Conservation (phyloP, 2,888 invertebrate genomes). For the Lamellibrachia satsuma region DNA sequence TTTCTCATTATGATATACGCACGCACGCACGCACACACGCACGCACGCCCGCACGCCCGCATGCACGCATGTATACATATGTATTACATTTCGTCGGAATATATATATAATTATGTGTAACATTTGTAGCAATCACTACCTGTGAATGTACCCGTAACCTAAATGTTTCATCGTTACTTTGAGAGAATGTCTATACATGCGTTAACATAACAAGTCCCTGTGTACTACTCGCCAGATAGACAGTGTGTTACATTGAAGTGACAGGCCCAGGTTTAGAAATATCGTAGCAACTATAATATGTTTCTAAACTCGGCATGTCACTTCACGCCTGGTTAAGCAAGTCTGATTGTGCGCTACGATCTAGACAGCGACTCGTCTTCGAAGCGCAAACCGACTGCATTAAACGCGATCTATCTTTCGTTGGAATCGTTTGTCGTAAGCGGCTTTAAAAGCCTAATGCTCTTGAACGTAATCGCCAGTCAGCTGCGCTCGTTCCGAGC, state of each 20-base stretch:
- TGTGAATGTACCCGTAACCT: not conserved
- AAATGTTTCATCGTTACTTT: not conserved
- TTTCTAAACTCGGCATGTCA: not conserved
- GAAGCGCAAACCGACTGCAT: not conserved
- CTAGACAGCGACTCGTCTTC: not conserved
- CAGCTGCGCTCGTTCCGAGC: not conserved
- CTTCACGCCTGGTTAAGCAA: not conserved
- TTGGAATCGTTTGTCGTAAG: not conserved
- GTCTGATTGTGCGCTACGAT: not conserved
- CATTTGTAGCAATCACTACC: not conserved
- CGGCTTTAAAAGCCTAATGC: conserved; percentile 3
- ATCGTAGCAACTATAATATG: not conserved
- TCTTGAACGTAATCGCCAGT: conserved; percentile 11
- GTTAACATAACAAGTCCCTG: not conserved
- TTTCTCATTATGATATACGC: not conserved
- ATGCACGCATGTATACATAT: not conserved
- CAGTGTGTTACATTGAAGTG: not conserved
- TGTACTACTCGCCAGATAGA: not conserved
- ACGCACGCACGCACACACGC: not conserved
- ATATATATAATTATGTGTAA: not conserved
- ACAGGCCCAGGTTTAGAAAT: not conserved
- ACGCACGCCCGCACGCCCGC: not conserved
- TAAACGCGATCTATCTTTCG: not conserved
- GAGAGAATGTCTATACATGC: not conserved
- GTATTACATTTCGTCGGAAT: not conserved